A percentile compares a stretch with the other conserved stretches of the same genome.
Conservation (phyloP, 2,888 invertebrate genomes). For the Cremastobaeus sp. region DNA sequence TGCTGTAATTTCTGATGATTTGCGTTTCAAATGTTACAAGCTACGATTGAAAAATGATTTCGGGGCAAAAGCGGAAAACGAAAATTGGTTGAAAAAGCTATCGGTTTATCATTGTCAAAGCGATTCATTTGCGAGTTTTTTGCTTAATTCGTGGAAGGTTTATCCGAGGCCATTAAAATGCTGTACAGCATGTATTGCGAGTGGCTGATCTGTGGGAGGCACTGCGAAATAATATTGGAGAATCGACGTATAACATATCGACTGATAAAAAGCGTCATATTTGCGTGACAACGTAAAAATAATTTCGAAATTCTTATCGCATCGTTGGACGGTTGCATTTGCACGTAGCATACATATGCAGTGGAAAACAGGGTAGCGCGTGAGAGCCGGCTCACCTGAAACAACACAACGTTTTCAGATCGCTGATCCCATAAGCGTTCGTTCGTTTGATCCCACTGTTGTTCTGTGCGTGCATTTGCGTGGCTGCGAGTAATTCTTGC, state of each 20-base stretch:
- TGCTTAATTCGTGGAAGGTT: slow-evolving; percentile 32
- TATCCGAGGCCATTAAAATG: slow-evolving; percentile 44
- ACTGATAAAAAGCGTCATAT: slow-evolving; percentile 60
- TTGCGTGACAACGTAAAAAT: slow-evolving; percentile 60
- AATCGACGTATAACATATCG: slow-evolving; percentile 58
- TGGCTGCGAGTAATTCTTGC: slow-evolving; percentile 66
- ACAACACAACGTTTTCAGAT: slow-evolving; percentile 78
- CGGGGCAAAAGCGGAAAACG: no score
- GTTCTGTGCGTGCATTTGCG: slow-evolving; percentile 72
- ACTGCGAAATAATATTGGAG: slow-evolving; percentile 34
- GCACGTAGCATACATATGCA: slow-evolving; percentile 61
- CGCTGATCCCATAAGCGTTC: slow-evolving; percentile 76
- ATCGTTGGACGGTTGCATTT: slow-evolving; percentile 60
- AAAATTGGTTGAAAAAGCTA: neutral
- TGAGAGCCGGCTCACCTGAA: slow-evolving; percentile 77
- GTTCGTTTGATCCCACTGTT: slow-evolving; percentile 76
- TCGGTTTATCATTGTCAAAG: slow-evolving; percentile 10
- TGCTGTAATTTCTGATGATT: no score
- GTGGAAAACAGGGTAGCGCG: slow-evolving; percentile 67
- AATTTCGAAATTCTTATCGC: slow-evolving; percentile 69
- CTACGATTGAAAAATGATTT: no score
- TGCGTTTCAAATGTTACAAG: no score
- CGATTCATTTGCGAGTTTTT: slow-evolving; percentile 16
- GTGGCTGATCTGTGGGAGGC: slow-evolving; percentile 39
- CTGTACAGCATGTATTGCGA: slow-evolving; percentile 49